Base-by-base conservation (phyloP, 2,888 invertebrate species). In the Mesochorus sp. region DNA sequence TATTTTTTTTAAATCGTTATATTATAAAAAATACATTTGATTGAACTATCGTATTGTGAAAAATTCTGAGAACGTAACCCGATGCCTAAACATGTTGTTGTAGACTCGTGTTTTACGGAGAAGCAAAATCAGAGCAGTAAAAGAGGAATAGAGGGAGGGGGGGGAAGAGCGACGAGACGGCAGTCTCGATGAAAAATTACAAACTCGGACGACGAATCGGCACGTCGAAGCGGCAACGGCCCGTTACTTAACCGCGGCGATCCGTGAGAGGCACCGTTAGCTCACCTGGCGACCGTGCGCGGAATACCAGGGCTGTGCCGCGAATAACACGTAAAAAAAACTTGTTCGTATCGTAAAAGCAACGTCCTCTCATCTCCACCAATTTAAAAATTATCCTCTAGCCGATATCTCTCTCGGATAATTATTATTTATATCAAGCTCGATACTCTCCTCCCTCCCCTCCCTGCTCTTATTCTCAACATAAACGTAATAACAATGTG, bases 231-330 rank as follows among this genome's bases (percentile, higher is more conserved):
- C 21, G 44, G 47, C 59, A 68, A 42, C 47, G 70, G 86, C 81
- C 91, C 91, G 91, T 91, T 91, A 91, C 88, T 90, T 90, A 89
- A 90, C 91, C 91, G 89, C 88, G 51, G 42, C 42, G 85, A 79
- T 55, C 82, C 74, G 42, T 31, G 61, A 71, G 85, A 86, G 70
- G 87, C 87, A 90, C 91, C 91, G 90, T 91, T 91, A 90, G 85
- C 88, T 91, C 90, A 90, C 89, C 90, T 90, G 89, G 85, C 86
- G 77, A 77, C 67, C 88, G 88, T 86, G 88, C 83, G 84, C 83
- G 82, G 88, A 89, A 89, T 88, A 87, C 87, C 71, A 39, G 82
- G 85, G 84, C 83, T 83, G 85, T 75, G 80, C 73, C 81, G 53
- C 72, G 81, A 84, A 82, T 81, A 72, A 77, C 71, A 51, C 49